Conservation (phyloP, 1,140 invertebrate genomes). For the Subanguina moxae region DNA sequence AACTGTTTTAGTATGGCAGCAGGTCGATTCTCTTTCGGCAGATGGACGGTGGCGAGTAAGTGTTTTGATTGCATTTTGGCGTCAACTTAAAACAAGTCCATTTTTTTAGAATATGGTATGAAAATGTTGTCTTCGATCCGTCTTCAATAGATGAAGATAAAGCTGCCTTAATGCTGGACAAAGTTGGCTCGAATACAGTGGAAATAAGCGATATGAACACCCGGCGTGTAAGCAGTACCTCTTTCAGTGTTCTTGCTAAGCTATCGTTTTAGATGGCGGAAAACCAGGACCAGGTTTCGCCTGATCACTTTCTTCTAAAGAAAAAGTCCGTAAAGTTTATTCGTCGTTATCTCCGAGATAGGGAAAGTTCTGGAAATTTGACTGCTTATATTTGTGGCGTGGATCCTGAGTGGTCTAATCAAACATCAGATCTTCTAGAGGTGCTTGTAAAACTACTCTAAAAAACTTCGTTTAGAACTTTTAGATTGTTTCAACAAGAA, state of each 20-base stretch:
- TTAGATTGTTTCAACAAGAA: too few species aligned
- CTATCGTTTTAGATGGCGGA: conserved; percentile 11
- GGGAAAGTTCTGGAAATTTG: neutral
- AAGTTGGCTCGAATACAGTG: neutral
- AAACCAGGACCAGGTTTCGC: too few species aligned
- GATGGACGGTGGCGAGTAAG: conserved; percentile 6
- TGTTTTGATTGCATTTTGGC: too few species aligned
- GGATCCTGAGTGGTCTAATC: neutral
- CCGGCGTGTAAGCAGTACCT: neutral
- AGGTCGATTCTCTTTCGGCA: conserved; percentile 8
- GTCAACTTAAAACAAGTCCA: too few species aligned
- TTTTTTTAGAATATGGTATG: conserved; percentile 4
- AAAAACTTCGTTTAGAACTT: neutral
- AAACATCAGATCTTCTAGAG: neutral
- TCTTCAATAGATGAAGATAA: neutral
- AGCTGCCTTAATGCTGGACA: neutral
- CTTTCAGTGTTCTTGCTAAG: conserved; percentile 6
- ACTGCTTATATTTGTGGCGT: neutral
- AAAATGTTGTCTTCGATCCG: neutral
- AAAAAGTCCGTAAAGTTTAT: neutral
- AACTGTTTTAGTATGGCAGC: neutral
- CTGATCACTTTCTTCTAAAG: neutral
- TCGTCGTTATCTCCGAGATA: conserved; percentile 1
- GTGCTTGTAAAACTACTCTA: neutral
- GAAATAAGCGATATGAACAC: neutral